Base-by-base conservation (phyloP, 2,797 vertebrate species). In the Ptychobarbus kaznakovi region DNA sequence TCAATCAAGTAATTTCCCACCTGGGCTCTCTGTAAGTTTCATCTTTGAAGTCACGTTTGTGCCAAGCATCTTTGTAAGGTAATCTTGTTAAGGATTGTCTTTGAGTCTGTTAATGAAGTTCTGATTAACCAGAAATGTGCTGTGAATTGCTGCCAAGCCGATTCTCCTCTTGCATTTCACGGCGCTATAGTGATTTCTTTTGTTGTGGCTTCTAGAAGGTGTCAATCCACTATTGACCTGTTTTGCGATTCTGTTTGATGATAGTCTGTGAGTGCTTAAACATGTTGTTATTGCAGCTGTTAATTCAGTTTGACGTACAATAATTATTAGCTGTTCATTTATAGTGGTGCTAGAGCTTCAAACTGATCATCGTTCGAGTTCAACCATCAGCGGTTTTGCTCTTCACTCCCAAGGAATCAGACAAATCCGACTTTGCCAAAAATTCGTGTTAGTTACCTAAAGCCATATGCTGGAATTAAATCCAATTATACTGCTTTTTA, bases 271-370 rank as follows among this genome's bases (percentile, higher is more conserved):
- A 83, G 87, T 88, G 88, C 65, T 87, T 81, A 25, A 66, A 74
- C 88, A 87, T 86, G 87, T 83, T 86, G 65, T 86, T 85, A 84
- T 81, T 76, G 86, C 88, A 35, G 80, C 72, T 63, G 80, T 86
- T 63, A 53, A 78, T 40, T 84, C 51, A 49, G 74, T 88, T 86
- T 87, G 77, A 42, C 74, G 28, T 87, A 72, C 56, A 81, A 79
- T 88, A 72, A 70, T 81, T 83, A 70, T 83, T 86, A 80, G 77
- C 61, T 83, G 81, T 87, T 86, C 9, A 79, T 86, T 87, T 83
- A 86, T 65, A 85, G 82, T 89, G 87, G 88, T 89, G 90, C 86
- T 88, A 88, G 69, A 70, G 68, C 86, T 81, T 56, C 66, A 81
- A 81, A 74, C 73, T 82, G 58, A 80, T 12, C 65, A 70, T 80